Base-by-base conservation (phyloP, 2,113 vertebrate genomes). In the Petroica traversi region DNA sequence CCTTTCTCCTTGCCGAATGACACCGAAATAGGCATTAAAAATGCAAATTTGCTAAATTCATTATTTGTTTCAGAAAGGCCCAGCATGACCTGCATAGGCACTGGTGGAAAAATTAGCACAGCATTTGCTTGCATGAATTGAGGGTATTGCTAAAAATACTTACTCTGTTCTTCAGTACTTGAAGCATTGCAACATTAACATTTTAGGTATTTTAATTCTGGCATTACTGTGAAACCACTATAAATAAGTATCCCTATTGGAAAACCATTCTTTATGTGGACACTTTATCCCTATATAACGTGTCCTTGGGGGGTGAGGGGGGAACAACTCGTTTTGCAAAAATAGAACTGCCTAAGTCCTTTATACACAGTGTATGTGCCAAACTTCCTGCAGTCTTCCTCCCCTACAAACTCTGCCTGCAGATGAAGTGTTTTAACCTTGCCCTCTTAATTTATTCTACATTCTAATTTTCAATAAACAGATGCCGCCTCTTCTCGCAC, bases 391-490 rank as follows among this genome's bases (percentile, higher is more conserved):
- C 90, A 92, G 68, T 88, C 88, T 86, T 88, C 79, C 67, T 92
- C 92, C 40, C 34, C 85, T 85, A 5, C 81, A 82, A 92, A 89
- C 77, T 92, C 91, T 87, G 86, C 78, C 86, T 94, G 89, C 92
- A 85, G 93, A 93, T 61, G 67, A 93, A 95, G 68, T 51, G 92
- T 85, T 92, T 93, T 88, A 94, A 96, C 92, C 96, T 96, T 96
- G 95, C 92, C 93, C 94, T 92, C 83, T 89, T 95, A 96, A 96
- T 96, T 89, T 95, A 96, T 96, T 95, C 94, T 67, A 85, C 90
- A 68, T 93, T 94, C 91, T 95, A 90, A 96, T 93, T 96, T 92
- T 86, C 94, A 95, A 76, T 97, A 96, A 96, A 92, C 95, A 96
- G 95, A 96, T 96, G 96, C 96, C 68, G 64, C 94, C 95, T 97